Base-by-base conservation (phyloP, 2,797 vertebrate species). In the Myotis pilosus region DNA sequence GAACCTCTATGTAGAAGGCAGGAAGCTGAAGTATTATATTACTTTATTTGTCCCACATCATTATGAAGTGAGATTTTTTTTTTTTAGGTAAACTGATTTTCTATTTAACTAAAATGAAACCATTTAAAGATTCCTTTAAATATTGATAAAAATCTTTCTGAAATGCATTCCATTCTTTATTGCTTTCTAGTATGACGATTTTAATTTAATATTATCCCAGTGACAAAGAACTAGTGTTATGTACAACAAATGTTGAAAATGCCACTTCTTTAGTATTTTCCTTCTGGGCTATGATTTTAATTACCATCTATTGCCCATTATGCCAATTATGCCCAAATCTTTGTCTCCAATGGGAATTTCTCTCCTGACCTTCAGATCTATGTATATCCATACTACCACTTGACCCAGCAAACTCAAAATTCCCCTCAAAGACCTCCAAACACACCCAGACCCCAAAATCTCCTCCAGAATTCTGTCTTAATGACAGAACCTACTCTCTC, bases 161-260 rank as follows among this genome's bases (percentile, higher is more conserved):
- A 93, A 90, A 72, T 79, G 12, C 72, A 88, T n/a, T 80, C 20
- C 3, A 51, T 83, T 81, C 16, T 92, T 96, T 64, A 49, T 19
- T 64, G 60, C 51, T 25, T 83, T 47, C 80, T 83, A 12, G 36
- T 69, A 79, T 16, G 49, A 93, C 11, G 76, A 49, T 71, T 89
- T 66, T 84, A 64, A 38, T 79, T 92, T 80, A 64, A 49, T 71
- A 33, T 84, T 93, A 88, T 38, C 47, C n/a, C 91, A 60, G 81
- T 51, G 17, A 76, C 4, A 78, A 78, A 75, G 55, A 95, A n/a
- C 6, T 81, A 36, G 41, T 51, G 9, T 80, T 64, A 89, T 49
- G 25, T 86, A 57, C 30, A 87, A 25, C 20, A 62, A 44, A 13
- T 87, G 22, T 71, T 44, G 15, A 76, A 16, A 90, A n/a, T 80